Evolutionary conservation across 1,140 invertebrate genomes (phyloP).

Genomic region (Prorops nasuta): DNA sequence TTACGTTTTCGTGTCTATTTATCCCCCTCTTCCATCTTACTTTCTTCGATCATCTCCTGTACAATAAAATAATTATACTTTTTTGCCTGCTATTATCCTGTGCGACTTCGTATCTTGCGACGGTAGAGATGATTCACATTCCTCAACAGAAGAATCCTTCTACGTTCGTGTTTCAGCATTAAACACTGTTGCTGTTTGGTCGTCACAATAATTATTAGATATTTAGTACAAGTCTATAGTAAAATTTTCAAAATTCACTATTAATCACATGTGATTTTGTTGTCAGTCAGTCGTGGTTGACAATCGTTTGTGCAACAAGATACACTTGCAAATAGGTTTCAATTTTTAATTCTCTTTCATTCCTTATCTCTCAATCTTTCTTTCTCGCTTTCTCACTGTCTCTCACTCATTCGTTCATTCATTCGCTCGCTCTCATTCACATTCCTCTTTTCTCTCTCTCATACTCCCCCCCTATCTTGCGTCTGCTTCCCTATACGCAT

Average conservation of each 20-base stretch:
- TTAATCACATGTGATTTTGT: conserved; percentile 50
- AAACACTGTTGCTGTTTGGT: conserved; percentile 39
- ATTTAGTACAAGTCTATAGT: conserved; percentile 51
- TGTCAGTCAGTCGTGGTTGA: conserved; percentile 41
- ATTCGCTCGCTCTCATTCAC: conserved; percentile 6
- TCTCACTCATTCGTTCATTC: conserved; percentile 12
- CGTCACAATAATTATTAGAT: conserved; percentile 50
- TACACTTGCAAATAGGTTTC: conserved; percentile 37
- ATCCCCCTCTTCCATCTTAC: too few species aligned
- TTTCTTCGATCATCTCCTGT: too few species aligned
- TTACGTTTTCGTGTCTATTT: too few species aligned
- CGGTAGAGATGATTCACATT: too few species aligned
- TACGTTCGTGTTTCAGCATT: neutral
- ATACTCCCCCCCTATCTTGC: conserved; percentile 6
- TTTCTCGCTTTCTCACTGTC: conserved; percentile 7
- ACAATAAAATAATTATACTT: conserved; percentile 46
- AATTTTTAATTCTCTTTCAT: conserved; percentile 9
- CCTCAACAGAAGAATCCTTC: neutral
- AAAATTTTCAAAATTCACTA: conserved; percentile 55
- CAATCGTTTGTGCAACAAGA: conserved; percentile 47
- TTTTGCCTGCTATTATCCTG: too few species aligned
- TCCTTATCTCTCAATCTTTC: too few species aligned
- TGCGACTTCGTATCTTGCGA: conserved; percentile 17
- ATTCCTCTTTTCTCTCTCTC: conserved; percentile 14
- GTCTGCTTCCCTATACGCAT: conserved; percentile 17